phyloP scores from a whole-genome alignment of 2,113 vertebrate genomes.

The Emydura subglobosa region DNA sequence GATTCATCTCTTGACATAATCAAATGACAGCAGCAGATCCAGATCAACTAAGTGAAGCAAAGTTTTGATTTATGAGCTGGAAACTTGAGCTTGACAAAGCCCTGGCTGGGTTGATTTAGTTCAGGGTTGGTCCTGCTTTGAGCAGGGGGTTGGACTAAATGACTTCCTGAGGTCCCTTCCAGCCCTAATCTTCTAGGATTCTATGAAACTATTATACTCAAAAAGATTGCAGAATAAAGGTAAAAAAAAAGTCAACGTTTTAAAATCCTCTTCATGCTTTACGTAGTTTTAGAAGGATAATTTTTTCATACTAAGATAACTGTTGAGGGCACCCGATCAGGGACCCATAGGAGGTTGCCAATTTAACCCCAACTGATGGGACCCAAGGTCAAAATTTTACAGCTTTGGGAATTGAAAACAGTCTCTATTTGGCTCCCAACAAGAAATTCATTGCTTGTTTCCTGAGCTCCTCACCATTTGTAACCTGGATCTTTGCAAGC shows the following conservation, averaged over 20 bases:
- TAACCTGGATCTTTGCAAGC: conserved; percentile 25
- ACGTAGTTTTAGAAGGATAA: conserved; percentile 18
- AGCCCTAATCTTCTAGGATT: no score
- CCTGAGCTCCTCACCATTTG: not conserved
- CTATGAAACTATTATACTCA: not conserved
- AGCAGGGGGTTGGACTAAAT: no score
- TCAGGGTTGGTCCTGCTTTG: no score
- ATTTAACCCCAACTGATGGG: conserved; percentile 26
- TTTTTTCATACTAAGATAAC: conserved; percentile 5
- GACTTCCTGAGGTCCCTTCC: no score
- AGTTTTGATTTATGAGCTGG: not conserved
- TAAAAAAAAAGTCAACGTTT: not conserved
- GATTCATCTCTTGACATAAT: not conserved
- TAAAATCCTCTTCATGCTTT: not conserved
- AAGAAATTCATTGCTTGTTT: conserved; percentile 23
- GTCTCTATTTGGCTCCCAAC: not conserved
- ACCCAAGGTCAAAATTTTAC: not conserved
- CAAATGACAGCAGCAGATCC: not conserved
- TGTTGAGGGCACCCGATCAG: conserved; percentile 30
- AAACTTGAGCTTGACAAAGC: not conserved
- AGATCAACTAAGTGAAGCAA: not conserved
- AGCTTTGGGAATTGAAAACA: conserved; percentile 22
- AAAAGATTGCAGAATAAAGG: not conserved
- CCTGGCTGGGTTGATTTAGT: no score
- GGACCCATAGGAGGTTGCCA: not conserved